phyloP scores from a whole-genome alignment of 2,797 vertebrate species.

The Podarcis siculus region DNA sequence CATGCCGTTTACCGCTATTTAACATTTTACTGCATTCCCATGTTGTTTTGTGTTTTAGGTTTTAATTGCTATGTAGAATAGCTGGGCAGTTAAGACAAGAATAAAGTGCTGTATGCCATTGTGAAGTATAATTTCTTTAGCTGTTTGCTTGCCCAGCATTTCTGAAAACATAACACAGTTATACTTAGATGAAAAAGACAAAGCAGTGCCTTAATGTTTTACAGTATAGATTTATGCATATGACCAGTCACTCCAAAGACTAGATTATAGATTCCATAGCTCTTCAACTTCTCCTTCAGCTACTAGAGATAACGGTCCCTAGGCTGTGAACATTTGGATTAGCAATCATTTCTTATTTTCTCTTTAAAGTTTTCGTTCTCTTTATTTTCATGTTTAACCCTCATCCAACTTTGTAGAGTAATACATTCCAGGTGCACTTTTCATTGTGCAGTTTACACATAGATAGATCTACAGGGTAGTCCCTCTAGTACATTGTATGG shows the following conservation, averaged over 20 bases:
- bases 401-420: no score
- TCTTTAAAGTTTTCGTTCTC: not conserved
- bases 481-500: no score
- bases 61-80: conserved; percentile 1
- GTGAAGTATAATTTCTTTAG: no score
- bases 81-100: not conserved
- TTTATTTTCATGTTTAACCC: no score
- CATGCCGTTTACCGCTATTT: not conserved
- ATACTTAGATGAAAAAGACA: no score
- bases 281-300: not conserved
- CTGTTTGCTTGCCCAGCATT: no score
- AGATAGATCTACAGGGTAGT: no score
- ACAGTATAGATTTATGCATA: not conserved
- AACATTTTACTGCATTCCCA: no score
- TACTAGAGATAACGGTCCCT: not conserved
- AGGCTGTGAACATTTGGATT: not conserved
- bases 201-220: not conserved
- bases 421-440: no score
- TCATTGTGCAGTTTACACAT: no score
- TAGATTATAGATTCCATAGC: not conserved
- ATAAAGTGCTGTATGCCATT: no score
- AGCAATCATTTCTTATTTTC: not conserved
- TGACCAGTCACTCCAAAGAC: not conserved
- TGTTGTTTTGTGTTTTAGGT: accelerated
- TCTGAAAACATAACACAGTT: no score